Base-by-base conservation (phyloP, 2,113 vertebrate species). In the Microtus montanus region DNA sequence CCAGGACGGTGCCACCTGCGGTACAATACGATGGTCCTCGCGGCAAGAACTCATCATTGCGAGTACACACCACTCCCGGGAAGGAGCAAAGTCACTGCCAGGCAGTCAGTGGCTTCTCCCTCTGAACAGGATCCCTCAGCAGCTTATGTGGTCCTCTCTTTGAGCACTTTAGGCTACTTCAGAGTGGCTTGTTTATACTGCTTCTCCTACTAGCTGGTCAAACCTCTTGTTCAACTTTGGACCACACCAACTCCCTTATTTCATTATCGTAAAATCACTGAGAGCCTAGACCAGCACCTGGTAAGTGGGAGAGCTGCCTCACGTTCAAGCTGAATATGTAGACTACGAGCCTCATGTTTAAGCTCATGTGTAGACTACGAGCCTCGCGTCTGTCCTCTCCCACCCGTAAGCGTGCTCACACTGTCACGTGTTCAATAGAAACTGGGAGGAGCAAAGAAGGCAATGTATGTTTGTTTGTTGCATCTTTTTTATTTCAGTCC, bases 171-270 rank as follows among this genome's bases (percentile, higher is more conserved):
- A 80, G 30, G 19, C 66, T 7, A 12, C 35, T 49, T 54, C 28
- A 35, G 58, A 87, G 70, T 52, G 28, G 68, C 61, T 89, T 78
- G 58, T 83, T 90, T 77, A 87, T 7, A 7, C 52, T 44, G 82
- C 74, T 93, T 84, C 92, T 94, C 74, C 78, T 66, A 28, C 28
- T 30, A 33, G 58, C 58, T 89, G 33, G 54, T 24, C n/a, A 87
- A 74, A 74, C 26, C 6, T 80, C 61, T 74, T 75, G 44, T 68
- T 87, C 58, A 49, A 38, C 28, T 83, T 79, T 64, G 4, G 10
- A 3, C 61, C n/a, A 28, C 12, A 2, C 64, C 28, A 30, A 33
- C 4, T 58, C 11, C 70, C 35, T 26, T 1, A 26, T 11, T n/a
- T 22, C 58, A 33, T 92, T 64, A 74, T 87, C 12, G 6, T 33